Percentiles rank a stretch among this genome's conserved stretches.
Conservation (phyloP, 1,140 invertebrate species). For the Aradophagus sp. region DNA sequence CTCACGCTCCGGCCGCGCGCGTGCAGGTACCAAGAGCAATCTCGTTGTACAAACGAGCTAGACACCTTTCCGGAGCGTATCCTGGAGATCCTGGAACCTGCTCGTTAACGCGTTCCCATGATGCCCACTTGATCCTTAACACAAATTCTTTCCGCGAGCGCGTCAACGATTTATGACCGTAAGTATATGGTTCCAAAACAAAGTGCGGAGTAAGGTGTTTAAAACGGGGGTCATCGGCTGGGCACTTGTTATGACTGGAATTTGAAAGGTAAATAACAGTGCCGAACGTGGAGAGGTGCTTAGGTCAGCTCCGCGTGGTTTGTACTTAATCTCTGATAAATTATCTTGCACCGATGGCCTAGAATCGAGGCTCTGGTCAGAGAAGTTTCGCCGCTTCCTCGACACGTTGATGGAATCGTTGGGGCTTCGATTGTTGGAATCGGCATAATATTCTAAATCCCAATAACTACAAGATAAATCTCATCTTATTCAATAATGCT, state of each 20-base stretch:
- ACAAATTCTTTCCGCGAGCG: constrained; percentile 24
- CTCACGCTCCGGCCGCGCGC: constrained; percentile 42
- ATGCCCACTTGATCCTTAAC: constrained; percentile 43
- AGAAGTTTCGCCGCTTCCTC: no score
- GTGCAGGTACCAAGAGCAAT: constrained; percentile 26
- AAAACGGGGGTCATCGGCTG: constrained; percentile 14
- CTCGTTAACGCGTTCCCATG: constrained; percentile 47
- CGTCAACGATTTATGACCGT: constrained; percentile 30
- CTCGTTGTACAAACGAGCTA: constrained; percentile 44
- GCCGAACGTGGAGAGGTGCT: no score
- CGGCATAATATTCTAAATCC: no score
- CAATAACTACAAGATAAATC: no score
- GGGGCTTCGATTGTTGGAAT: no score
- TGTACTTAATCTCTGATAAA: no score
- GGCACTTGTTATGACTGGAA: constrained; percentile 19
- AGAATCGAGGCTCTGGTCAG: no score
- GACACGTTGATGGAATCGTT: no score
- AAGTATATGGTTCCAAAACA: constrained; percentile 34
- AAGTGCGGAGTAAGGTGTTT: constrained; percentile 31
- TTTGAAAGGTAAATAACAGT: constrained; percentile 32
- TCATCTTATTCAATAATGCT: no score
- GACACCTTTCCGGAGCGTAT: constrained; percentile 37
- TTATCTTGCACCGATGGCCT: no score
- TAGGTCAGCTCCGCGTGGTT: no score
- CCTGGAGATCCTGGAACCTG: constrained; percentile 29